Evolutionary conservation across 2,888 invertebrate species (phyloP).

Genomic region (Deilephila porcellus): DNA sequence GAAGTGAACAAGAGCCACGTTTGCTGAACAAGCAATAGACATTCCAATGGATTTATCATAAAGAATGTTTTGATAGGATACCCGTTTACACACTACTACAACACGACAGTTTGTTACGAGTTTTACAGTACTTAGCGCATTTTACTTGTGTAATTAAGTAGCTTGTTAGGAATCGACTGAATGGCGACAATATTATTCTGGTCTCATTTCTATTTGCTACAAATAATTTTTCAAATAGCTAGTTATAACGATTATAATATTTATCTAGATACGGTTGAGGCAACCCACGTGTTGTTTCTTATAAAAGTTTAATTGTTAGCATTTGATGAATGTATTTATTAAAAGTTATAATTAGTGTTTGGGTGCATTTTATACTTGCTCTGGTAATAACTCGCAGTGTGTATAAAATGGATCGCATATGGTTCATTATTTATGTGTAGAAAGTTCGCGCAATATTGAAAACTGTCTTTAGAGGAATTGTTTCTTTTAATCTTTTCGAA

Average conservation of each 20-base stretch:
- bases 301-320: conserved; percentile 62
- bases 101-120: conserved; percentile 50
- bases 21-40: conserved; percentile 54
- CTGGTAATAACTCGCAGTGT: background rate
- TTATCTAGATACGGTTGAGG: conserved; percentile 40
- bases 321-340: conserved; percentile 62
- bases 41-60: conserved; percentile 40
- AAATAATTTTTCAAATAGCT: conserved; percentile 53
- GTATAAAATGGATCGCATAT: conserved; percentile 7
- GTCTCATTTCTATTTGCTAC: conserved; percentile 70
- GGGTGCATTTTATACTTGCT: conserved; percentile 8
- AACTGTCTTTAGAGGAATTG: conserved; percentile 38
- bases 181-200: conserved; percentile 77
- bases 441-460: conserved; percentile 43
- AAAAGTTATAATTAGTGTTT: conserved; percentile 32
- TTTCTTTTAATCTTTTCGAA: conserved; percentile 43
- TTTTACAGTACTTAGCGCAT: conserved; percentile 66
- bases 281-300: conserved; percentile 51
- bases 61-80: conserved; percentile 32
- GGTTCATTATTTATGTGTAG: conserved; percentile 26
- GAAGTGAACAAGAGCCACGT: conserved; percentile 21
- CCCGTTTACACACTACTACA: conserved; percentile 9
- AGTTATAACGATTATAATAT: conserved; percentile 49
- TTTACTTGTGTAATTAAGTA: conserved; percentile 56
- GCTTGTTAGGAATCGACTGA: conserved; percentile 74